Base-by-base conservation (phyloP, 2,888 invertebrate genomes). In the Parnassius glacialis region DNA sequence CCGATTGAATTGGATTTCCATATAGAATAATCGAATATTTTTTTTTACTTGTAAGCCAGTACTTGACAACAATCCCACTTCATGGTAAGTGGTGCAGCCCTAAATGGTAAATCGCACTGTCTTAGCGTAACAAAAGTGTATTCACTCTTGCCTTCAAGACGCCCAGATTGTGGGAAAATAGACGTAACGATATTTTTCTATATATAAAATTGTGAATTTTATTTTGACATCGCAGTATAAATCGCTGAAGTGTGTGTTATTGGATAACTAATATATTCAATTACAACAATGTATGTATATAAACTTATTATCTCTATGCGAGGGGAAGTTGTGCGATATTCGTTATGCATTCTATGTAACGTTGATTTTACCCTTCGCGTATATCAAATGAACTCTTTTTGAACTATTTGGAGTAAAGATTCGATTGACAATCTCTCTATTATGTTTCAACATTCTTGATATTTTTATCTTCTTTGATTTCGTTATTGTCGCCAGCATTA, bases 321-420 rank as follows among this genome's bases (percentile, higher is more conserved):
- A 78, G 77, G 79, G 80, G 72, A 71, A 68, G 67, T 12, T n/a
- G 7, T 65, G 69, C 54, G 70, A 68, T 71, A 72, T 78, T 75
- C 73, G 70, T 73, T 73, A 73, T 76, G 75, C 71, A 68, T 74
- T 75, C 74, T 71, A 79, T 80, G 69, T 75, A 75, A 83, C 82
- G 82, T 82, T 76, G 77, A 73, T 80, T 77, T 76, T 79, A 84
- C 85, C 87, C 87, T 83, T 79, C 73, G 76, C 79, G 80, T 86
- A 87, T 81, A 84, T 86, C 79, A 85, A 86, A 86, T 88, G 87
- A 87, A 89, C 84, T 86, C 84, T 85, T 88, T 87, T 84, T 84
- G 82, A 87, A 88, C 87, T 89, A 89, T 85, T 83, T 84, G 80
- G 82, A 83, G 85, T 78, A 79, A 76, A 81, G 82, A 80, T 84